A percentile compares a stretch with the other conserved stretches of the same genome.
phyloP scores from a whole-genome alignment of 2,113 vertebrate genomes.

The Oncorhynchus tshawytscha region DNA sequence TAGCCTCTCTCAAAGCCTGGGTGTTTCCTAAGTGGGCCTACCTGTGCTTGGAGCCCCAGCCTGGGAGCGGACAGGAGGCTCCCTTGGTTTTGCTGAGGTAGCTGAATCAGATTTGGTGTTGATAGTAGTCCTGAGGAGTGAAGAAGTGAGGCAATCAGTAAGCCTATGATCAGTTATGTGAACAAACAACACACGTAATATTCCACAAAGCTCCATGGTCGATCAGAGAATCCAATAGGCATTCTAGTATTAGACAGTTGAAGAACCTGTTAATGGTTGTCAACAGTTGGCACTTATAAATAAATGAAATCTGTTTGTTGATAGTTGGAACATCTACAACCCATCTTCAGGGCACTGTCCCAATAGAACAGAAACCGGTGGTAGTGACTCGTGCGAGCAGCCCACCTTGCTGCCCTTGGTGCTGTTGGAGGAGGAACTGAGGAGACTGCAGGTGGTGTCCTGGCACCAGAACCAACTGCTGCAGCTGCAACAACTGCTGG shows the following conservation, averaged over 20 bases:
- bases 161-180: not conserved
- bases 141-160: not conserved
- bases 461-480: slow-evolving; percentile 84
- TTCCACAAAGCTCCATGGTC: too few relatives aligned
- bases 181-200: not conserved
- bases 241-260: not conserved
- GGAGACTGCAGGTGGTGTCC: slow-evolving; percentile 84
- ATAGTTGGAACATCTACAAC: too few relatives aligned
- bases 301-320: too few relatives aligned
- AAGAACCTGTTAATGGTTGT: too few relatives aligned
- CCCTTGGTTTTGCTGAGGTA: slow-evolving; percentile 96
- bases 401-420: slow-evolving; percentile 90
- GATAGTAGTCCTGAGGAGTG: slow-evolving; percentile 80
- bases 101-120: slow-evolving; percentile 91
- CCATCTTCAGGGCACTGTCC: not conserved
- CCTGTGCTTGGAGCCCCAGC: slow-evolving; percentile 86
- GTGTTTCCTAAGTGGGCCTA: slow-evolving; percentile 41
- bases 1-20: not conserved
- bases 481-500: too few relatives aligned
- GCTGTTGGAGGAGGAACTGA: slow-evolving; percentile 89
- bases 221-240: not conserved
- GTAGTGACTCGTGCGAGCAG: not conserved
- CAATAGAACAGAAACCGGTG: not conserved
- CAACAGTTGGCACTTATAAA: not conserved
- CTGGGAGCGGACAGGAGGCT: slow-evolving; percentile 82